These are phyloP conservation scores for Oxyura jamaicensis DNA, from an alignment of 2,113 vertebrate species.

Conservation along the genomic window DNA sequence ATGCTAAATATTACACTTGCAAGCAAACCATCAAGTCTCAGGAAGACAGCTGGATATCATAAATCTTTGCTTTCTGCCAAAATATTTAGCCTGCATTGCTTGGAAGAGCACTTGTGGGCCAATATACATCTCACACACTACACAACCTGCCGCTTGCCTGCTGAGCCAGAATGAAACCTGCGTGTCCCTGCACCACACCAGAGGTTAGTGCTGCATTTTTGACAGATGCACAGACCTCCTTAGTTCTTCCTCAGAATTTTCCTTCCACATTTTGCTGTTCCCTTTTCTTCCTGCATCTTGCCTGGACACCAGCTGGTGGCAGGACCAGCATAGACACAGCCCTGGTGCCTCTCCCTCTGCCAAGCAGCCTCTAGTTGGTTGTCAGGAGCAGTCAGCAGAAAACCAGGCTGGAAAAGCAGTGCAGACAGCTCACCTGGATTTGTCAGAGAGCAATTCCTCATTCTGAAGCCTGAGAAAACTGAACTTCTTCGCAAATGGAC, in stretches of 20 bases:
- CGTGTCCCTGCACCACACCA: background rate
- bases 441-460: background rate
- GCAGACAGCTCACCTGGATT: background rate
- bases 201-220: background rate
- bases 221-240: background rate
- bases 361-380: background rate
- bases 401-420: background rate
- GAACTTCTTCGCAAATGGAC: background rate
- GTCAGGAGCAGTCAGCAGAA: background rate
- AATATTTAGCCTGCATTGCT: background rate
- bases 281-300: background rate
- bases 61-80: background rate
- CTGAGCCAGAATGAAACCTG: background rate
- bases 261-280: background rate
- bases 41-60: background rate
- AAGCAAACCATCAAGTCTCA: background rate
- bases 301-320: background rate
- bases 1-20: background rate
- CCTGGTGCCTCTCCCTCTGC: fast-evolving
- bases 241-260: background rate
- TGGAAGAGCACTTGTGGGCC: background rate
- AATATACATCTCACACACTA: background rate
- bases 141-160: background rate
- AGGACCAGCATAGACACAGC: background rate
- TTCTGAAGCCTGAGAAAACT: background rate